A percentile compares a stretch with the other conserved stretches of the same genome.
These are phyloP conservation scores for Coendou prehensilis DNA, from an alignment of 2,797 vertebrate species.

Conservation along the genomic window DNA sequence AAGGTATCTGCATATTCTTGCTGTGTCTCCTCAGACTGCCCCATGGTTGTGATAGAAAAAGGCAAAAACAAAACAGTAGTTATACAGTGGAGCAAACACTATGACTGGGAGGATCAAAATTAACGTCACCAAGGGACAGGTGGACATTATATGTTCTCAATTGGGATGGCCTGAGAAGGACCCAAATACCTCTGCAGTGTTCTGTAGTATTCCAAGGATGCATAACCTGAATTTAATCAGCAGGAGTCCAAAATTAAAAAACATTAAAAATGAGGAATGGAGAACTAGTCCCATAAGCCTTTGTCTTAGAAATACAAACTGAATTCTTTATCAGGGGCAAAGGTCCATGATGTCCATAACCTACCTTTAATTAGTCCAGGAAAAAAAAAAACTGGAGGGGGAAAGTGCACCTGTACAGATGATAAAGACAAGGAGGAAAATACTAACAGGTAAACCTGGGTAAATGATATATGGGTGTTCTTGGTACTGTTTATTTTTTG, in stretches of 20 bases:
- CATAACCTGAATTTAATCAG: background rate
- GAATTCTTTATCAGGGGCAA: background rate
- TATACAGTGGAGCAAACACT: background rate
- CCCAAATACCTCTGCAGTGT: background rate
- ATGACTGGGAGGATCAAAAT: background rate
- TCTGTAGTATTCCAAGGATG: background rate
- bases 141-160: background rate
- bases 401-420: background rate
- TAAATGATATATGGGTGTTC: background rate
- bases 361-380: background rate
- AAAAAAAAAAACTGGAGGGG: background rate
- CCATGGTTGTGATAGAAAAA: background rate
- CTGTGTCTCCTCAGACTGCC: background rate
- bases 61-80: background rate
- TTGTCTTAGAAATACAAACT: background rate
- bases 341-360: background rate
- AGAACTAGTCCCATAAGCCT: background rate
- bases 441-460: background rate
- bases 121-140: background rate
- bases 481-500: background rate
- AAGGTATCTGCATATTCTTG: background rate
- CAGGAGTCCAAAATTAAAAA: background rate
- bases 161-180: background rate
- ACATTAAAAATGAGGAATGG: background rate
- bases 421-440: background rate